Percentiles rank a stretch among this genome's conserved stretches.
phyloP scores from a whole-genome alignment of 2,113 vertebrate genomes.

The Trogon surrucura region DNA sequence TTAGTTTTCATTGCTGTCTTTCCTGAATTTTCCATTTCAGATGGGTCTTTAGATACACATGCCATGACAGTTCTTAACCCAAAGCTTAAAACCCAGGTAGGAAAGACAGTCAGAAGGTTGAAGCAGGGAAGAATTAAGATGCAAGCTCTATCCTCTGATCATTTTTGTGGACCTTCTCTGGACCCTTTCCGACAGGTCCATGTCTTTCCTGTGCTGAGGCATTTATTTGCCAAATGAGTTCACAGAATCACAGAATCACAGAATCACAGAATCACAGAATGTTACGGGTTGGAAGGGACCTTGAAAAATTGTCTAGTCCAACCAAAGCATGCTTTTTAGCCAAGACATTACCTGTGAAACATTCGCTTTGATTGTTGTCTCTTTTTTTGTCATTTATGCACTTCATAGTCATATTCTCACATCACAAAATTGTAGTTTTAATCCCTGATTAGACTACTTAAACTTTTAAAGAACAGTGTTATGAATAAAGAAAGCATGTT shows the following conservation, averaged over 20 bases:
- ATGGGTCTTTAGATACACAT: not conserved
- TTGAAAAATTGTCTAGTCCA: too few species aligned
- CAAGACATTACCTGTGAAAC: not conserved
- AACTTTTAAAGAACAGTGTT: not conserved
- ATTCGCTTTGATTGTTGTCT: not conserved
- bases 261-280: too few species aligned
- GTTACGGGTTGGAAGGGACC: too few species aligned
- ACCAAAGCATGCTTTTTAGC: not conserved
- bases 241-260: too few species aligned
- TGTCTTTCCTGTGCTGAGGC: too few species aligned
- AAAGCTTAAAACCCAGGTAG: not conserved
- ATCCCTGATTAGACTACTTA: not conserved
- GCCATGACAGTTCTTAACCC: rapidly evolving
- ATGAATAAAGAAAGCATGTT: not conserved
- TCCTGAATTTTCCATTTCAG: not conserved
- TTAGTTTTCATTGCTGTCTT: not conserved
- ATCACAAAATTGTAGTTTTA: not conserved
- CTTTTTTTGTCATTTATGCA: not conserved
- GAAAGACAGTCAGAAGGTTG: not conserved
- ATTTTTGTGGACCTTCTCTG: too few species aligned
- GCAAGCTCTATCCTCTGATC: not conserved
- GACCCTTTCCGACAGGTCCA: too few species aligned
- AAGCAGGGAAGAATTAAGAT: not conserved
- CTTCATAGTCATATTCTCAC: not conserved
- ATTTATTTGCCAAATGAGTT: too few species aligned